These are phyloP conservation scores for Dermatophagoides farinae DNA, from an alignment of 1,140 invertebrate species.

Conservation along the genomic window DNA sequence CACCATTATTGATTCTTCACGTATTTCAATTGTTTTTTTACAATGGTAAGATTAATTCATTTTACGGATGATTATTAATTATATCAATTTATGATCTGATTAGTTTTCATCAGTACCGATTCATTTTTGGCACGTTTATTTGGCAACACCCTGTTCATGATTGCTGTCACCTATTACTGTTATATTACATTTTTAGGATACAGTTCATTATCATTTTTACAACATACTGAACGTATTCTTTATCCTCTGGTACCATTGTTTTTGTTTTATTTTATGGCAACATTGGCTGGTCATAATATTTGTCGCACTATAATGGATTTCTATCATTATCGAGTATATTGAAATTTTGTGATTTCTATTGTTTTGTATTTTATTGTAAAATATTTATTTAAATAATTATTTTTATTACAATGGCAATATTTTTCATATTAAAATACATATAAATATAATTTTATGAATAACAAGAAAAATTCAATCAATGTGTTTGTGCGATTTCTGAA, in stretches of 20 bases:
- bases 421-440: not conserved
- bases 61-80: not conserved
- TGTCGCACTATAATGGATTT: constrained; percentile 52
- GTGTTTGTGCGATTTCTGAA: constrained; percentile 91
- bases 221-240: constrained; percentile 67
- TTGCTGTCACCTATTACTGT: constrained; percentile 74
- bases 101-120: constrained; percentile 51
- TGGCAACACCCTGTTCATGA: constrained; percentile 83
- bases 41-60: constrained; percentile 39
- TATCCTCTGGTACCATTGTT: constrained; percentile 58
- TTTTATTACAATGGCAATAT: not conserved
- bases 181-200: constrained; percentile 97
- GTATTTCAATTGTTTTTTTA: constrained; percentile 76
- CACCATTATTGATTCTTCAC: constrained; percentile 76
- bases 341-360: not conserved
- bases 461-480: constrained; percentile 31
- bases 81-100: constrained; percentile 22
- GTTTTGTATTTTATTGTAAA: not conserved
- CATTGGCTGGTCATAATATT: constrained; percentile 38
- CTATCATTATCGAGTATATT: constrained; percentile 45
- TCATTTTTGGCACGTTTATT: constrained; percentile 56
- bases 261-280: constrained; percentile 54
- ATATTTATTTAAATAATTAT: not conserved
- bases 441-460: not conserved
- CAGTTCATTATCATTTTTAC: constrained; percentile 71